Base-by-base conservation (phyloP, 2,888 invertebrate genomes). In the Microchrysa polita region DNA sequence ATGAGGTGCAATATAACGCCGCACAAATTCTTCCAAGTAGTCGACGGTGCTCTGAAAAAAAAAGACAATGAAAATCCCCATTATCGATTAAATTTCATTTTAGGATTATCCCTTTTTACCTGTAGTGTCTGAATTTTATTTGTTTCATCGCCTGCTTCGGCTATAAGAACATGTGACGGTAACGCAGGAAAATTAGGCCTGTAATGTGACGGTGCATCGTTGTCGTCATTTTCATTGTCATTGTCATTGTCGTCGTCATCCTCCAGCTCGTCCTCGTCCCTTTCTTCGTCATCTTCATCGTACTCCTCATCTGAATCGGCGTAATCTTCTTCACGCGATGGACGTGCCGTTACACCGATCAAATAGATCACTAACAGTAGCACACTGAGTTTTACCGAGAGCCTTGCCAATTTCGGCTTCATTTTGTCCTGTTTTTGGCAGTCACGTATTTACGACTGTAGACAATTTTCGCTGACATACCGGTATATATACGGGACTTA, bases 21-120 rank as follows among this genome's bases (percentile, higher is more conserved):
- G 34, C 5, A 69, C 23, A n/a, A 55, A 69, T n/a, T 57, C 18
- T n/a, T 69, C 57, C 23, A 69, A 69, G 57, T 69, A 55, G 16
- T 2, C 57, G 5, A 40, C 18, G 40, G 16, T 55, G n/a, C 18
- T 42, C 69, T 55, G 34, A 16, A 57, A 57, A 55, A 14, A 65
- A 44, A 18, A n/a, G n/a, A n/a, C n/a, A 10, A n/a, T 53, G 53
- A n/a, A 53, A 16, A 16, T 53, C 9, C 16, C n/a, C n/a, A n/a
- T n/a, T n/a, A n/a, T n/a, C n/a, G n/a, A n/a, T n/a, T n/a, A n/a
- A n/a, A n/a, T n/a, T n/a, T n/a, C n/a, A n/a, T n/a, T n/a, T n/a
- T n/a, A n/a, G n/a, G n/a, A n/a, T n/a, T n/a, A n/a, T n/a, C n/a
- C n/a, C 48, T 10, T 7, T 4, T 48, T 48, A 48, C 48, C 48